Evolutionary conservation across 2,888 invertebrate species (phyloP).

Genomic region (Lordiphosa fenestrarum): DNA sequence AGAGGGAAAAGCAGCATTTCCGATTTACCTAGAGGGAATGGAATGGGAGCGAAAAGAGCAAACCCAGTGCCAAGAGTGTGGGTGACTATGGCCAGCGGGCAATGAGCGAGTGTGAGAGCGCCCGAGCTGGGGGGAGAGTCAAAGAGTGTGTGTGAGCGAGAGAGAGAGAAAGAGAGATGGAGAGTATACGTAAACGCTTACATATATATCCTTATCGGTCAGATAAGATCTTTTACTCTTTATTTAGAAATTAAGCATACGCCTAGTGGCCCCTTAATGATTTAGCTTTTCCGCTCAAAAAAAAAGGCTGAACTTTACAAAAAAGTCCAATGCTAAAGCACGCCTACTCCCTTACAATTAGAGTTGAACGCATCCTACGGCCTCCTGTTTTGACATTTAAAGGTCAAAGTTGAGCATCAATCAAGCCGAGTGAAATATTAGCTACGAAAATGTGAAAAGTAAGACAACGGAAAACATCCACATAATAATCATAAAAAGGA

Average conservation of each 20-base stretch:
- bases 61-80: constrained; percentile 30
- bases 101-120: constrained; percentile 30
- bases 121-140: constrained; percentile 22
- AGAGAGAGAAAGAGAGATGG: not conserved
- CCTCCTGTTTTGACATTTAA: constrained; percentile 55
- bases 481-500: constrained; percentile 5
- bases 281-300: too few relatives aligned
- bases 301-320: not conserved
- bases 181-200: too few relatives aligned
- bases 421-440: constrained; percentile 28
- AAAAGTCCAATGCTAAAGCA: not conserved
- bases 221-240: too few relatives aligned
- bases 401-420: constrained; percentile 69
- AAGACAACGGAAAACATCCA: constrained; percentile 2
- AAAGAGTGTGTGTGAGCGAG: constrained; percentile 8
- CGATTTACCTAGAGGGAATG: constrained; percentile 32
- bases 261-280: too few relatives aligned
- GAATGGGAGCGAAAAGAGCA: constrained; percentile 20
- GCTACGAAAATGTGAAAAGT: constrained; percentile 4
- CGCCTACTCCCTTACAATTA: constrained; percentile 4
- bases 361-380: constrained; percentile 7
- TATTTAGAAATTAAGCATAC: too few relatives aligned
- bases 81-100: constrained; percentile 18
- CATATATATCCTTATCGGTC: too few relatives aligned
- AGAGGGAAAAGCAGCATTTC: constrained; percentile 51